Evolutionary conservation across 2,888 invertebrate genomes (phyloP).

Genomic region (Calameuta idolon): DNA sequence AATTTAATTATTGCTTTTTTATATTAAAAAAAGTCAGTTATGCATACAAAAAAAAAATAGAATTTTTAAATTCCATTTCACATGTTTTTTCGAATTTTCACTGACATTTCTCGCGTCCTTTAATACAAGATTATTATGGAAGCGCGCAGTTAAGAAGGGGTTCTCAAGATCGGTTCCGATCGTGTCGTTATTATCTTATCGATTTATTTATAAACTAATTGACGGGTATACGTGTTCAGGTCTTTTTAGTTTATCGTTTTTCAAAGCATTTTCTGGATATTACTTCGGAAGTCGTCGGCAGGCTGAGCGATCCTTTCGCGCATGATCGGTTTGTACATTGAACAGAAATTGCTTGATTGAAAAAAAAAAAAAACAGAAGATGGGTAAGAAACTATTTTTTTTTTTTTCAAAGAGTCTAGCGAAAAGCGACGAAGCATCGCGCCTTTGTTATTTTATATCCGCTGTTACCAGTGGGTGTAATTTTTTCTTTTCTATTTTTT

Average conservation of each 20-base stretch:
- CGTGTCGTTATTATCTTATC: background rate
- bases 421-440: background rate
- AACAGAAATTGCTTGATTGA: background rate
- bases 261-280: background rate
- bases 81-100: background rate
- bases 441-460: background rate
- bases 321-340: background rate
- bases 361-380: background rate
- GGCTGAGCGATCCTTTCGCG: background rate
- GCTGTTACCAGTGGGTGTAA: background rate
- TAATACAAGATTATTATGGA: background rate
- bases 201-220: background rate
- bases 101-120: background rate
- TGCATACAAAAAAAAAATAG: background rate
- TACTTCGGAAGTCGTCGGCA: background rate
- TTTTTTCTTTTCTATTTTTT: background rate
- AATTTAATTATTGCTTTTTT: background rate
- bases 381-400: background rate
- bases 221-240: background rate
- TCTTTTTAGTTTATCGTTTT: background rate
- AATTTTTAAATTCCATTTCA: background rate
- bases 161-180: background rate
- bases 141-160: background rate
- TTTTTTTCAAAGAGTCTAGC: background rate
- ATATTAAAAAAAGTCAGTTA: background rate